Conservation (phyloP, 1,140 invertebrate genomes). For the Drosophila lacertosa region DNA sequence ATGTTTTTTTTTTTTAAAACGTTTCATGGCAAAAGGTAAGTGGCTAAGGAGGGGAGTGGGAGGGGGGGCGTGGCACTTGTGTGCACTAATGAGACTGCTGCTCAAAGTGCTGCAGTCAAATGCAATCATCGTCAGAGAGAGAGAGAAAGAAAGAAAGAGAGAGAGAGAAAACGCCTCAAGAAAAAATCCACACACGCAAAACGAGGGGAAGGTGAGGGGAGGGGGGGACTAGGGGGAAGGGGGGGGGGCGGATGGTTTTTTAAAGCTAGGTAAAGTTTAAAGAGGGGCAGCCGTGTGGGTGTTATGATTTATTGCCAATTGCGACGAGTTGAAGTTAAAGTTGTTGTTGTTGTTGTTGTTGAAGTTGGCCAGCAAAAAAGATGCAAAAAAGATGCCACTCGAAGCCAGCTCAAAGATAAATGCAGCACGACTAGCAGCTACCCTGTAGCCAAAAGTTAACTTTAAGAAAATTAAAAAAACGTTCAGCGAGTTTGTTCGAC, state of each 20-base stretch:
- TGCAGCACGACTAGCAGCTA: slow-evolving; percentile 8
- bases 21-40: slow-evolving; percentile 2
- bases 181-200: slow-evolving; percentile 41
- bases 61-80: slow-evolving; percentile 9
- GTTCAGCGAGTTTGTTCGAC: no score
- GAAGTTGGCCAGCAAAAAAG: slow-evolving; percentile 7
- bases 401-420: neutral
- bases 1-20: slow-evolving; percentile 26
- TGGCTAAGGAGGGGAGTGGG: neutral
- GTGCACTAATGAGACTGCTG: slow-evolving; percentile 46
- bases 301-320: slow-evolving; percentile 82
- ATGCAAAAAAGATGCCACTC: slow-evolving; percentile 27
- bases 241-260: no score
- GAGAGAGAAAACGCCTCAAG: neutral
- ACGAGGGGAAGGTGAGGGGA: slow-evolving; percentile 28
- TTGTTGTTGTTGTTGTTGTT: slow-evolving; percentile 5
- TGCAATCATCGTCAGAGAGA: slow-evolving; percentile 37
- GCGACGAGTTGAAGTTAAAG: slow-evolving; percentile 33
- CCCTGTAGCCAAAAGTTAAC: no score
- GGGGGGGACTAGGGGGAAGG: neutral
- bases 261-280: neutral
- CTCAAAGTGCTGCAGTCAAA: slow-evolving; percentile 36
- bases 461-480: no score
- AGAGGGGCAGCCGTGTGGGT: slow-evolving; percentile 54
- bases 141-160: neutral